phyloP scores from a whole-genome alignment of 2,888 invertebrate species.

The Lutraria lutraria region DNA sequence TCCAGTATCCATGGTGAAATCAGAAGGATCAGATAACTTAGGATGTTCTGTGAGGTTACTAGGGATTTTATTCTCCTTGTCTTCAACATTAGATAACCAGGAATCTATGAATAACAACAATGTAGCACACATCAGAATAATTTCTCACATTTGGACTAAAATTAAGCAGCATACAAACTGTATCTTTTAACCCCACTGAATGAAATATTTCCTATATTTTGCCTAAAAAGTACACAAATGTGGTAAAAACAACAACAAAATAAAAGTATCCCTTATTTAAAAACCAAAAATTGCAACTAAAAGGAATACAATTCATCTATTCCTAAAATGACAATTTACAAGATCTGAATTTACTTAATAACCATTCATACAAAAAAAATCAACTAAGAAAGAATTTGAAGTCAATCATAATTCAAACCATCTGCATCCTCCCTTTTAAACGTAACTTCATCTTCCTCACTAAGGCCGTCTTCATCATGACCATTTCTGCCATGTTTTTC shows the following conservation, averaged over 20 bases:
- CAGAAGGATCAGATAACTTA: slow-evolving; percentile 30
- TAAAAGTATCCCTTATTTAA: too few relatives aligned
- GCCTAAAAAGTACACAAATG: too few relatives aligned
- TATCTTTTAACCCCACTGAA: too few relatives aligned
- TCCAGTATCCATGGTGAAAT: slow-evolving; percentile 35
- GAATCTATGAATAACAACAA: slow-evolving; percentile 36
- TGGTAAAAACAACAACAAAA: too few relatives aligned
- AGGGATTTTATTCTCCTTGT: slow-evolving; percentile 72
- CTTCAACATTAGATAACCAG: slow-evolving; percentile 56
- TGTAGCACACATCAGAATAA: not conserved
- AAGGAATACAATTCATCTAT: too few relatives aligned
- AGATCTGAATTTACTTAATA: too few relatives aligned
- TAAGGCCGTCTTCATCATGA: not conserved
- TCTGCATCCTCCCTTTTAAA: slow-evolving; percentile 50
- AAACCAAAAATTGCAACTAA: too few relatives aligned
- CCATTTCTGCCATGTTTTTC: not conserved
- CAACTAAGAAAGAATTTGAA: not conserved
- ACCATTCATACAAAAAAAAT: too few relatives aligned
- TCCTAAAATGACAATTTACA: too few relatives aligned
- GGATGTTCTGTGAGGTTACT: slow-evolving; percentile 26
- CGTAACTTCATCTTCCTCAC: slow-evolving; percentile 27
- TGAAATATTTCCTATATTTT: too few relatives aligned
- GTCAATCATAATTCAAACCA: slow-evolving; percentile 38
- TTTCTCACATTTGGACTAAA: too few relatives aligned
- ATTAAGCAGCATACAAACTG: too few relatives aligned